Base-by-base conservation (phyloP, 2,888 invertebrate species). In the Drosophila mimica region DNA sequence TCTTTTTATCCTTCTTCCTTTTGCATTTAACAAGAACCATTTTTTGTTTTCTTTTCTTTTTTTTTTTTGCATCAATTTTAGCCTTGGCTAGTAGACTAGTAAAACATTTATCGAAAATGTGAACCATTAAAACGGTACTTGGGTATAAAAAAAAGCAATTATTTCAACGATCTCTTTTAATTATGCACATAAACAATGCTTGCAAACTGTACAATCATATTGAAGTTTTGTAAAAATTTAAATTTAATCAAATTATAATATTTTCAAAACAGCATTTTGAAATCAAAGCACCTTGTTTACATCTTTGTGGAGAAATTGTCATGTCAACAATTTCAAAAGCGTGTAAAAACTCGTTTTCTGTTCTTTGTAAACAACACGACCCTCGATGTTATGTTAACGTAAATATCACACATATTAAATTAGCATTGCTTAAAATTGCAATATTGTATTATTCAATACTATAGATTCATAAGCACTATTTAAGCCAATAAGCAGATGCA, bases 211-310 rank as follows among this genome's bases (percentile, higher is more conserved):
- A 11, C 46, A 25, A 4, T 46, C 13, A 15, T 20, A 7, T 25
- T 46, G 20, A 46, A 25, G 20, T 25, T 20, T 7, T 4, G 7
- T 15, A 46, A 15, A 20, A 46, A 46, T 20, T 20, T 13, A 20
- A 7, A 15, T 15, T 46, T 46, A 15, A 25, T 7, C 4, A 25
- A 13, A 7, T 46, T 20, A 6, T 20, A 20, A 67, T 52, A 52
- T 51, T 63, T 60, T 25, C 43, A 51, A 40, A 54, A 64, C 74
- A 30, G 30, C 30, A 30, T 30, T 30, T 30, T 30, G 30, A 2
- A 4, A 30, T 30, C 30, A 78, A 77, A 77, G 77, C 69, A 40
- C 20, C 40, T 43, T 34, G 52, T 11, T 4, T 25, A 4, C 25
- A 4, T 49, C 43, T 31, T 20, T 36, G 48, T 30, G 33, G 49